Evolutionary conservation across 2,888 invertebrate species (phyloP), one percentile per base, ranked within the genome.

Genomic region (Lepidonotus clava): DNA sequence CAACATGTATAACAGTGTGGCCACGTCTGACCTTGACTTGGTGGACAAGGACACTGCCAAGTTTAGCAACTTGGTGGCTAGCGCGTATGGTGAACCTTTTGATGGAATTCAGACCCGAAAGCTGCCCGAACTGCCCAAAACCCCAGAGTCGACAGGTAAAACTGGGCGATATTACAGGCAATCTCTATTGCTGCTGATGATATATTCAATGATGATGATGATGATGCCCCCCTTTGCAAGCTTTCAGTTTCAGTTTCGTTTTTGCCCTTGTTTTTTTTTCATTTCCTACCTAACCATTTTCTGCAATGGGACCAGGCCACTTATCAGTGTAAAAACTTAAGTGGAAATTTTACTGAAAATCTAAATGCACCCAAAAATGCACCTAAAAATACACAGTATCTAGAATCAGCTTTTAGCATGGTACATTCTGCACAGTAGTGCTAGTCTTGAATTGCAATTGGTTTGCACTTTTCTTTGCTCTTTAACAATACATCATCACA

Each of bases 1-100:
- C 85, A 93, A 93, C 89, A 91, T 94, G 90, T 94, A 94, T 90
- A 94, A 94, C 88, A 93, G 93, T 88, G 92, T 94, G 40, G 93
- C 93, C 36, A 91, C 92, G 8, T 93, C 93, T 40, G 94, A 94
- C 34, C 40, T 83, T 5, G 90, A 92, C 67, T 86, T 85, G 4
- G 90, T 92, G 76, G 87, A 90, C 40, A 92, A 92, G 67, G 14
- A 34, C 11, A 53, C 56, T 24, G 36, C 56, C 32, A 85, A 85
- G 56, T 36, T 86, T 51, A 71, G 83, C 53, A 89, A 87, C 53
- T 87, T 86, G 32, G 86, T 86, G n/a, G n/a, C n/a, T n/a, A n/a
- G n/a, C 36, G 66, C 77, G 76, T 88, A 89, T 85, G 83, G 84
- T 32, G 88, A 88, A n/a, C 86, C 88, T 11, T 86, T 77, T 46